Base-by-base conservation (phyloP, 2,888 invertebrate species). In the Hermodice carunculata region DNA sequence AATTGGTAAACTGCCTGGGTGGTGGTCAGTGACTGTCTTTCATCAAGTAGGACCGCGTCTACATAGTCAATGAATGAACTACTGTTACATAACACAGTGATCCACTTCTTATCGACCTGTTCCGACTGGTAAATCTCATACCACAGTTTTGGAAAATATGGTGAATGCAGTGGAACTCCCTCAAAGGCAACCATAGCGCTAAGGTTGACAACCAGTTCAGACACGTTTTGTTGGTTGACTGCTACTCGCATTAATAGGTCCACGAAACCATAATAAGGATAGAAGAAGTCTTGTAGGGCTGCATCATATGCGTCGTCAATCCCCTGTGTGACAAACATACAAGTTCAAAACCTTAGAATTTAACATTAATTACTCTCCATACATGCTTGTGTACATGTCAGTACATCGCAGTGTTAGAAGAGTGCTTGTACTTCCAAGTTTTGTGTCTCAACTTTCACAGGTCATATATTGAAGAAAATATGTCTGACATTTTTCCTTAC, bases 61-160 rank as follows among this genome's bases (percentile, higher is more conserved):
- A 95, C 91, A 83, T 96, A 96, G 85, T 96, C 96, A 37, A 93
- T 91, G 73, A 95, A 91, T 78, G 93, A 93, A 78, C 91, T 93
- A 84, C 93, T 94, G 70, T 92, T 92, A 53, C 94, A 88, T 65
- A 96, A 87, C 87, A 94, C 91, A 70, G 92, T 91, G 74, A 94
- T 92, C 81, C 94, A 92, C 83, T 93, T 93, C 52, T 92, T 89
- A 80, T 94, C 94, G 64, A 92, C 90, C 80, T 91, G 90, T 91
- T 94, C 84, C 1, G 87, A 87, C 52, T 70, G 68, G 54, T 74
- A 73, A 53, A 74, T 73, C 49, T 74, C 74, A 34, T 66, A 70
- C 96, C 96, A 96, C 79, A 96, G 90, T 80, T 94, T 92, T 19
- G 96, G 94, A 87, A 96, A 96, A 83, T 93, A 91, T 68, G 92